These are phyloP conservation scores for Sitophilus oryzae DNA, from an alignment of 1,140 invertebrate genomes.

Conservation along the genomic window DNA sequence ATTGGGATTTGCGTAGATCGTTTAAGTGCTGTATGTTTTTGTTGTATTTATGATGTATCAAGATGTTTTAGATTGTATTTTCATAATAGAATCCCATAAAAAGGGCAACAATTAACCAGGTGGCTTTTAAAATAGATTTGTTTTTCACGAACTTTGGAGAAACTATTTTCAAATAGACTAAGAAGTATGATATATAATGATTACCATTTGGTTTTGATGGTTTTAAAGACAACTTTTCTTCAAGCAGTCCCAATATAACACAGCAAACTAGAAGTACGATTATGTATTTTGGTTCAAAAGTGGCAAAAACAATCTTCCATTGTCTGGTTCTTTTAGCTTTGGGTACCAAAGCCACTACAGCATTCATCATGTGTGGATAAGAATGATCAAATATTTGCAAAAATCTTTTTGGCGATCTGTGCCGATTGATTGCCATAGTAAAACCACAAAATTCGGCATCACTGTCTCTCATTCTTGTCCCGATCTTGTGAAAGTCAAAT, in stretches of 20 bases:
- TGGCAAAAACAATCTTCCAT: neutral
- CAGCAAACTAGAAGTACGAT: neutral
- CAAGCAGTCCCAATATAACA: neutral
- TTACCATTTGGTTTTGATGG: neutral
- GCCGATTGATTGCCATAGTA: neutral
- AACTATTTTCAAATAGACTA: neutral
- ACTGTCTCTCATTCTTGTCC: neutral
- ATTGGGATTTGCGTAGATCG: neutral
- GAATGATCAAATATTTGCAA: neutral
- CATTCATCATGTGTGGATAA: neutral
- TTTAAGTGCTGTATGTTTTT: neutral
- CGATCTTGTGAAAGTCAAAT: neutral
- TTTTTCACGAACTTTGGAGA: neutral
- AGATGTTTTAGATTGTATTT: neutral
- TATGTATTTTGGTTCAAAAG: neutral
- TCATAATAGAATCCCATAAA: neutral
- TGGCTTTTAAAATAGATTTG: neutral
- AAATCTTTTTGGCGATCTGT: neutral
- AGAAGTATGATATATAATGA: neutral
- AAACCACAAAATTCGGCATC: neutral
- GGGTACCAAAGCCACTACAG: neutral
- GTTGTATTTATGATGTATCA: neutral
- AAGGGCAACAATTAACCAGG: neutral
- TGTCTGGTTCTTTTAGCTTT: neutral
- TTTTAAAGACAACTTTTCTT: neutral